Percentiles rank a stretch among this genome's conserved stretches.
Evolutionary conservation across 2,797 vertebrate genomes (phyloP).

Genomic region (Typhlichthys subterraneus): DNA sequence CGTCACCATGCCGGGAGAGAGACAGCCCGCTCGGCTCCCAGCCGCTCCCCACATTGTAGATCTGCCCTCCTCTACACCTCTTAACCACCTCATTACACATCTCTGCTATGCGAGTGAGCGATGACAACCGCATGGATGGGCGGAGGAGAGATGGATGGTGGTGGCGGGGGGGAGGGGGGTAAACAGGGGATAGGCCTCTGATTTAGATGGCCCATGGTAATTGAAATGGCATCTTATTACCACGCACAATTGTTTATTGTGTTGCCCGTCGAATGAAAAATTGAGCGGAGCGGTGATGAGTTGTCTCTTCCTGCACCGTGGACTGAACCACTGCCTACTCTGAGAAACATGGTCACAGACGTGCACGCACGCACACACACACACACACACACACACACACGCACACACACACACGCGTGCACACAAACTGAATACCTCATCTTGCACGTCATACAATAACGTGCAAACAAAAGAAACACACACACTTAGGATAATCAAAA

Average conservation of each 20-base stretch:
- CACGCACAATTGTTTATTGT: constrained; percentile 69
- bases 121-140: constrained; percentile 15
- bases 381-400: constrained; percentile 16
- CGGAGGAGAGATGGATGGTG: neutral
- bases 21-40: constrained; percentile 51
- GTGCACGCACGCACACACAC: constrained; percentile 37
- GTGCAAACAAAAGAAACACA: too few species aligned
- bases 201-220: constrained; percentile 68
- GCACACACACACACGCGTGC: constrained; percentile 15
- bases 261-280: constrained; percentile 56
- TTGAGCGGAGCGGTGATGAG: constrained; percentile 48
- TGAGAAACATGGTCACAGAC: constrained; percentile 45
- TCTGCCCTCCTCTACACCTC: constrained; percentile 24
- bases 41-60: neutral
- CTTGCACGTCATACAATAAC: too few species aligned
- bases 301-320: constrained; percentile 52
- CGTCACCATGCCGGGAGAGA: constrained; percentile 32
- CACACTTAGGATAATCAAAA: constrained; percentile 28
- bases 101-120: constrained; percentile 40
- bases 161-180: constrained; percentile 6
- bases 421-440: neutral
- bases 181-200: constrained; percentile 34
- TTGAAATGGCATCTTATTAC: constrained; percentile 68
- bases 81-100: constrained; percentile 57
- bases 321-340: constrained; percentile 24